phyloP scores from a whole-genome alignment of 1,140 invertebrate genomes.

The Elymnias hypermnestra region DNA sequence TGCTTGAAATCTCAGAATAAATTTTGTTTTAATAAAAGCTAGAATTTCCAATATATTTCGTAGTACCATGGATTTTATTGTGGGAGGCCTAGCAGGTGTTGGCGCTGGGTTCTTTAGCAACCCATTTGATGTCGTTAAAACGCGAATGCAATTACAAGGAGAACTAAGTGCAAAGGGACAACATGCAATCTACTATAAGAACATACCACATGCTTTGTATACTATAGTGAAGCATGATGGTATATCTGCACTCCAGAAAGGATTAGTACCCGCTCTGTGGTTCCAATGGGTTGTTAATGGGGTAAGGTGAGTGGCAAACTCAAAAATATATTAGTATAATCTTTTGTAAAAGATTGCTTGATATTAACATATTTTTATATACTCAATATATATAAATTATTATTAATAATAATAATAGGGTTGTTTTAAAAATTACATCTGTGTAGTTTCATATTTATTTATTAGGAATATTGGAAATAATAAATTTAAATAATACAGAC shows the following conservation, averaged over 20 bases:
- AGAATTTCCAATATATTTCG: conserved; percentile 17
- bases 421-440: too few relatives aligned
- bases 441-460: too few relatives aligned
- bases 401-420: too few relatives aligned
- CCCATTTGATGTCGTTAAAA: conserved; percentile 87
- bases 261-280: conserved; percentile 83
- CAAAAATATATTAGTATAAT: too few relatives aligned
- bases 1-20: too few relatives aligned
- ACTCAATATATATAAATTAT: too few relatives aligned
- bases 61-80: conserved; percentile 80
- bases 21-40: background rate
- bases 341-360: too few relatives aligned
- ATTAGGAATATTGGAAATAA: too few relatives aligned
- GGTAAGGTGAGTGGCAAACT: conserved; percentile 58
- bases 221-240: conserved; percentile 83
- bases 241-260: conserved; percentile 81
- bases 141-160: conserved; percentile 92
- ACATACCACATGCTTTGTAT: conserved; percentile 83
- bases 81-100: conserved; percentile 81
- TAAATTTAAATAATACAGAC: too few relatives aligned
- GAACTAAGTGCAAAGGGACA: conserved; percentile 84
- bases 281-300: conserved; percentile 77
- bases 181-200: conserved; percentile 80
- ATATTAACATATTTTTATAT: too few relatives aligned
- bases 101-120: conserved; percentile 84